phyloP scores from a whole-genome alignment of 92 coral and sea anemone species.

The Siderastrea siderea region DNA sequence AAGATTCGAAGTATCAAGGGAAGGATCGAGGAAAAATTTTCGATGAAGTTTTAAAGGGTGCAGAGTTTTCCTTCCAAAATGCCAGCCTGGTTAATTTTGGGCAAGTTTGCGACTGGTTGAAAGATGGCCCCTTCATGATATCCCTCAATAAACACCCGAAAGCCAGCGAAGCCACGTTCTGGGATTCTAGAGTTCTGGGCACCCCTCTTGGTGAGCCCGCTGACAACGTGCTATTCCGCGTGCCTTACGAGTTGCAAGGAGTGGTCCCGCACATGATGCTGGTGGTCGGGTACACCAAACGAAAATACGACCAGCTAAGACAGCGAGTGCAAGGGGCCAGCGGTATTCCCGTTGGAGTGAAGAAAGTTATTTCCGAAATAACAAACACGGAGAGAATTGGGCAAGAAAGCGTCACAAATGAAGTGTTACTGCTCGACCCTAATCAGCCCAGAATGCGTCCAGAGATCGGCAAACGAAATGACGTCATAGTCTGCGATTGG shows the following conservation, averaged over 20 bases:
- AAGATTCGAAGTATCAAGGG: background rate
- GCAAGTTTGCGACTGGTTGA: constrained; percentile 3
- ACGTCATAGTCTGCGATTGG: background rate
- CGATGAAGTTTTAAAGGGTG: background rate
- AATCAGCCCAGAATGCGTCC: background rate
- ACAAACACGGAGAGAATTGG: background rate
- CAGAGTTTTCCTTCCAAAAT: background rate
- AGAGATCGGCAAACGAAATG: background rate
- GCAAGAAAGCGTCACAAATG: background rate
- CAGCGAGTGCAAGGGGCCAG: background rate
- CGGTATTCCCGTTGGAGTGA: background rate
- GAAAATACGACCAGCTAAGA: background rate
- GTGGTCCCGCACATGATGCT: background rate
- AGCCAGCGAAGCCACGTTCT: background rate
- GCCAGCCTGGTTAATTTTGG: background rate
- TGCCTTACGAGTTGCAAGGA: background rate
- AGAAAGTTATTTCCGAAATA: background rate
- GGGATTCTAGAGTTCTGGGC: background rate
- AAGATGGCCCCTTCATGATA: background rate
- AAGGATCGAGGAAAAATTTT: background rate
- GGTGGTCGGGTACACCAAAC: background rate
- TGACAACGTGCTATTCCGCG: background rate
- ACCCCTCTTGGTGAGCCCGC: constrained; percentile 3
- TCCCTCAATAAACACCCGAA: background rate
- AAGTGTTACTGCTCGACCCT: background rate